A percentile compares a stretch with the other conserved stretches of the same genome.
phyloP scores from a whole-genome alignment of 2,113 vertebrate species.

The Jacana jacana region DNA sequence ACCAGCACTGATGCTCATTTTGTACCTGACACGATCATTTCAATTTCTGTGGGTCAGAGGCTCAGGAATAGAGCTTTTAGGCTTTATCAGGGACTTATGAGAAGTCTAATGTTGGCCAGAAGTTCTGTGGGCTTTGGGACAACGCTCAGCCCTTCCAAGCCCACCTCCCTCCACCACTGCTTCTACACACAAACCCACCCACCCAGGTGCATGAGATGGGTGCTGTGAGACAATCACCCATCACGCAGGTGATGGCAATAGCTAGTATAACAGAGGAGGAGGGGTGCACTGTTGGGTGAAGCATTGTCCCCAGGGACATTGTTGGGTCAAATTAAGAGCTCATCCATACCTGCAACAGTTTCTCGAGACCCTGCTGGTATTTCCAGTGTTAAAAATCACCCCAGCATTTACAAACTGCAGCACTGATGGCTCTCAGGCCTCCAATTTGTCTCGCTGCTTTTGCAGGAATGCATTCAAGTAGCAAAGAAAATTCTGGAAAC shows the following conservation, averaged over 20 bases:
- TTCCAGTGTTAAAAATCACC: not conserved
- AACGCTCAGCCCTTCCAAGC: not conserved
- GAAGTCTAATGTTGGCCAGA: not conserved
- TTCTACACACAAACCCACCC: not conserved
- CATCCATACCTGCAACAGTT: not conserved
- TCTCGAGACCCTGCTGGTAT: not conserved
- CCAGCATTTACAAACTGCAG: not conserved
- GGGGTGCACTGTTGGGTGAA: not conserved
- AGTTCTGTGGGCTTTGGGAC: not conserved
- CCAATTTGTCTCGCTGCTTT: not conserved
- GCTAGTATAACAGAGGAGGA: not conserved
- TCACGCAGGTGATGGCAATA: not conserved
- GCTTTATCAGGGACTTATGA: fast-evolving
- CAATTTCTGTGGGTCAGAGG: not conserved
- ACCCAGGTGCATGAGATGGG: not conserved
- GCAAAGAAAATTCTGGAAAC: not conserved
- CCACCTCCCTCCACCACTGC: not conserved
- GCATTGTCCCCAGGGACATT: not conserved
- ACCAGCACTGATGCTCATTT: not conserved
- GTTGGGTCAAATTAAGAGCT: not conserved
- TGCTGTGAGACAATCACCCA: not conserved
- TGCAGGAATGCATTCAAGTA: not conserved
- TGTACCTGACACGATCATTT: not conserved
- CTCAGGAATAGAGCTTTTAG: not conserved
- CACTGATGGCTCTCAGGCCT: not conserved